These are phyloP conservation scores for Esox masquinongy DNA, from an alignment of 2,797 vertebrate species.

Conservation along the genomic window DNA sequence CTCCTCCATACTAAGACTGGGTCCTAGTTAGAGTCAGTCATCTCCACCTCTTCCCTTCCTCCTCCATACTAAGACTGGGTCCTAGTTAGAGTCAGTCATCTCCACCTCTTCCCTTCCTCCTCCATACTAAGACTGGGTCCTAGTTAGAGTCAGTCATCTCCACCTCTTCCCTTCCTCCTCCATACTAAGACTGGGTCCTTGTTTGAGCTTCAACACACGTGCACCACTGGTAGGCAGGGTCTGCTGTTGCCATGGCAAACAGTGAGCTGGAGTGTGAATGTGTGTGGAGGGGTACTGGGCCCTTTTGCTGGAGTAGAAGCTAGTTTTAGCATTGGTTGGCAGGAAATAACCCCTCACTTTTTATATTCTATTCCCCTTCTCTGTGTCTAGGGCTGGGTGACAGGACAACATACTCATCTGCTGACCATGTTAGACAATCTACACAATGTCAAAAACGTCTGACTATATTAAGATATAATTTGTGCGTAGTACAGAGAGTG, in stretches of 20 bases:
- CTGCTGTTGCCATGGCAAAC: constrained; percentile 78
- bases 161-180: constrained; percentile 41
- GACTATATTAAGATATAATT: too few species aligned
- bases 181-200: constrained; percentile 65
- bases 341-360: not conserved
- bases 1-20: constrained; percentile 57
- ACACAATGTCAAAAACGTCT: too few species aligned
- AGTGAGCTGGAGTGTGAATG: constrained; percentile 10
- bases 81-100: too few species aligned
- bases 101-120: constrained; percentile 43
- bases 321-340: not conserved
- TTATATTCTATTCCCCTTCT: not conserved
- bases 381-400: not conserved
- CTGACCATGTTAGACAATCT: too few species aligned
- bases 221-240: constrained; percentile 75
- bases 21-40: too few species aligned
- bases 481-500: too few species aligned
- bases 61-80: constrained; percentile 58
- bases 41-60: not conserved
- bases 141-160: constrained; percentile 66
- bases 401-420: too few species aligned
- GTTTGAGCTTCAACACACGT: constrained; percentile 74
- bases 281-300: constrained; percentile 21
- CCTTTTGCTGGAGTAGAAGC: not conserved
- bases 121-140: constrained; percentile 60